A percentile compares a stretch with the other conserved stretches of the same genome.
These are phyloP conservation scores for Limonius californicus DNA, from an alignment of 1,140 invertebrate species.

Conservation along the genomic window DNA sequence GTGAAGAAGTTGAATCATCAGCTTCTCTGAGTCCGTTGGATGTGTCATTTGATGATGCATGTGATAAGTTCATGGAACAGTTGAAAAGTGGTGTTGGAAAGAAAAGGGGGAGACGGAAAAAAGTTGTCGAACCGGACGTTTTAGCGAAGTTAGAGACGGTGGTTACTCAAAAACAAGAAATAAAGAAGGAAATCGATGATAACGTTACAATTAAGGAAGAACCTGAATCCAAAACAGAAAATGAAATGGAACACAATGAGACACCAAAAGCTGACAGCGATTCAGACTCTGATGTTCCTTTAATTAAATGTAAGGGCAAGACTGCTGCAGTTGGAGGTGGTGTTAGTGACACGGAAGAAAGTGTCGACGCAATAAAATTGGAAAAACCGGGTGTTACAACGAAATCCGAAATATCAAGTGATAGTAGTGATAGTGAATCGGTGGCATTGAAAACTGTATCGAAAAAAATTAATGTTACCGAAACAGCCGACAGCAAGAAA, in stretches of 20 bases:
- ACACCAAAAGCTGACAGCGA: constrained; percentile 18
- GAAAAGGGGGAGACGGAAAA: constrained; percentile 54
- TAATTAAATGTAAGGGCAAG: constrained; percentile 43
- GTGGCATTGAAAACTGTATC: constrained; percentile 30
- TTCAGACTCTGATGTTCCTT: constrained; percentile 43
- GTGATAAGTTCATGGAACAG: constrained; percentile 69
- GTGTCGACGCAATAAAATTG: constrained; percentile 12
- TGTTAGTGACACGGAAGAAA: constrained; percentile 30
- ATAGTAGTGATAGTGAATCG: constrained; percentile 41
- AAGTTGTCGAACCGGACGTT: constrained; percentile 37
- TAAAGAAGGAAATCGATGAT: constrained; percentile 20
- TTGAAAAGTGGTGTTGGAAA: constrained; percentile 56
- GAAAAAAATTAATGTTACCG: constrained; percentile 22
- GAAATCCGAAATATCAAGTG: constrained; percentile 9
- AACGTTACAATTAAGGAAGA: not conserved
- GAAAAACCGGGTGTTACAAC: constrained; percentile 23
- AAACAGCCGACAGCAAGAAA: constrained; percentile 45
- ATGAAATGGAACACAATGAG: constrained; percentile 3
- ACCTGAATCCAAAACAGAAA: not conserved
- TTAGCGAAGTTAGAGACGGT: constrained; percentile 33
- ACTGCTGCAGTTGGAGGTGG: constrained; percentile 34
- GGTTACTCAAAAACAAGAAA: constrained; percentile 25
- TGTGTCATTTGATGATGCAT: constrained; percentile 51
- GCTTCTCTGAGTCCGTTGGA: constrained; percentile 49
- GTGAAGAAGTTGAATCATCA: not conserved